Percentiles rank a stretch among this genome's conserved stretches.
Conservation (phyloP, 1,140 invertebrate species). For the Periplaneta americana region DNA sequence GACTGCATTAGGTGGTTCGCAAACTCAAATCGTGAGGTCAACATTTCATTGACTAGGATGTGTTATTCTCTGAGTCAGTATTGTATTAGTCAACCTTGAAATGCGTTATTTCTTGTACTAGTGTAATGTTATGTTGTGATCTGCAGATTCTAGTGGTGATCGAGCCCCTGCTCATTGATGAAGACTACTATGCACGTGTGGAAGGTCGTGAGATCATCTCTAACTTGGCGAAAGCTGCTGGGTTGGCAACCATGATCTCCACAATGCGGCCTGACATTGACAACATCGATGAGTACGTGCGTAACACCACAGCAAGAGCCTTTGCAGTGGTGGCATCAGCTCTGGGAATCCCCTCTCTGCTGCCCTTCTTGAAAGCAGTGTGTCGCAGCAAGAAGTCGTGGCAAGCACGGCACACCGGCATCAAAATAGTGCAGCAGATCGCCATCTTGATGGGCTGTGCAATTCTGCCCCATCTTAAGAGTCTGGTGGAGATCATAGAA, state of each 20-base stretch:
- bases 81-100: too few species aligned
- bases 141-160: constrained; percentile 92
- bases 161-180: constrained; percentile 97
- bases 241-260: constrained; percentile 99
- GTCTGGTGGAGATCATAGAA: constrained; percentile 98
- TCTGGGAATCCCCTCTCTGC: constrained; percentile 89
- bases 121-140: too few species aligned
- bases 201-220: constrained; percentile 99
- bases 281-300: constrained; percentile 99
- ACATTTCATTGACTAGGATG: too few species aligned
- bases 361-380: constrained; percentile 98
- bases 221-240: constrained; percentile 99
- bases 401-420: constrained; percentile 99
- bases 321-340: constrained; percentile 99
- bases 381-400: constrained; percentile 99
- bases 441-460: constrained; percentile 99
- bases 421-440: constrained; percentile 99
- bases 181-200: constrained; percentile 99
- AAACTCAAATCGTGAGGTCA: too few species aligned
- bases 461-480: constrained; percentile 96
- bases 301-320: constrained; percentile 97
- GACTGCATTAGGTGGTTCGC: too few species aligned
- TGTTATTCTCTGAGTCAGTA: too few species aligned
- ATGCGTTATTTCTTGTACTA: too few species aligned
- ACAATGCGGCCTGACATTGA: constrained; percentile 99